Evolutionary conservation across 2,113 vertebrate genomes (phyloP).

Genomic region (Chaenocephalus aceratus): DNA sequence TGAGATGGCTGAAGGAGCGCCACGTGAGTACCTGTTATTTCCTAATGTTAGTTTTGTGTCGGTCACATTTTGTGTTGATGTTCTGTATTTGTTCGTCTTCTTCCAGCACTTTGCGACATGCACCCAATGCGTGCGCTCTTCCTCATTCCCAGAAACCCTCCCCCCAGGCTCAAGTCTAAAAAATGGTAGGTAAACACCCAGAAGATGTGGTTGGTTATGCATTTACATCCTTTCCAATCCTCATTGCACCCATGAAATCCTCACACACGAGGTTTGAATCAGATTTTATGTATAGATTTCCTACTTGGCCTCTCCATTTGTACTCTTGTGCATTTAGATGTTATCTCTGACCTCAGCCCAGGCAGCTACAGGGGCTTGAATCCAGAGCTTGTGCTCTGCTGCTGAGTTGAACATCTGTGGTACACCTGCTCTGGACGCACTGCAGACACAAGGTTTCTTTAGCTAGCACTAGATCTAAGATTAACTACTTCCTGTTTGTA

Average conservation of each 20-base stretch:
- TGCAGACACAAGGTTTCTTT: slow-evolving; percentile 26
- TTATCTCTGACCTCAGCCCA: slow-evolving; percentile 12
- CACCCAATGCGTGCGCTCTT: slow-evolving; percentile 99
- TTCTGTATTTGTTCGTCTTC: background rate
- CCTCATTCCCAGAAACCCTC: slow-evolving; percentile 98
- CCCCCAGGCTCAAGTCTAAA: slow-evolving; percentile 97
- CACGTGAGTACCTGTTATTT: slow-evolving; percentile 88
- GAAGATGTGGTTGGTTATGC: background rate
- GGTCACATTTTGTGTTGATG: background rate
- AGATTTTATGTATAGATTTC: slow-evolving; percentile 6
- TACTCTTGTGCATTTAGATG: background rate
- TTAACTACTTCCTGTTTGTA: slow-evolving; percentile 4
- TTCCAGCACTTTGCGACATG: slow-evolving; percentile 97
- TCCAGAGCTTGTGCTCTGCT: slow-evolving; percentile 32
- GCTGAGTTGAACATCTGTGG: slow-evolving; percentile 60
- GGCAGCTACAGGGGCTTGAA: slow-evolving; percentile 33
- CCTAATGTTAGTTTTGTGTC: background rate
- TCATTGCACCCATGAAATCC: background rate
- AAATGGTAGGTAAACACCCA: slow-evolving; percentile 91
- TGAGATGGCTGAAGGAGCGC: slow-evolving; percentile 99
- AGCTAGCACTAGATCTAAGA: background rate
- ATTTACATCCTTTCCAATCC: background rate
- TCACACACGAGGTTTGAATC: background rate
- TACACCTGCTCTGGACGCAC: background rate
- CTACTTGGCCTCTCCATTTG: background rate